phyloP scores from a whole-genome alignment of 2,113 vertebrate genomes.

The Cacatua alba region DNA sequence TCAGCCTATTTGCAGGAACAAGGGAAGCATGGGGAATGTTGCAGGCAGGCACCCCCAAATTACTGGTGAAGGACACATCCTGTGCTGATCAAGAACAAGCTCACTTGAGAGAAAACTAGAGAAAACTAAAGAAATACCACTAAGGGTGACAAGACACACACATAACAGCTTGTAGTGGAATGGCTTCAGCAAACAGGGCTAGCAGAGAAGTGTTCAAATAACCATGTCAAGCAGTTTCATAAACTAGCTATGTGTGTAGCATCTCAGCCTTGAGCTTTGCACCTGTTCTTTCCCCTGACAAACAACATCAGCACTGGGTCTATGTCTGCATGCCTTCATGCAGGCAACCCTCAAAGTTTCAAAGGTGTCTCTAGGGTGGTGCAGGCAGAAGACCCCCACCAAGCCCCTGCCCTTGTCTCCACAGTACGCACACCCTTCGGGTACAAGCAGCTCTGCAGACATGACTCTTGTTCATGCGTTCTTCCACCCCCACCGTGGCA shows the following conservation, averaged over 20 bases:
- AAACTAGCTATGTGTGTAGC: neutral
- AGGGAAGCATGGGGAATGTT: neutral
- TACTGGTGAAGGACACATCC: neutral
- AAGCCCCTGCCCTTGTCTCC: neutral
- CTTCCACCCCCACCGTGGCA: neutral
- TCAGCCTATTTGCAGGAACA: neutral
- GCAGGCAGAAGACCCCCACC: neutral
- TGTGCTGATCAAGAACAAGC: neutral
- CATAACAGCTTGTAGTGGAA: neutral
- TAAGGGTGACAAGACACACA: neutral
- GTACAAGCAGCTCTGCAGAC: neutral
- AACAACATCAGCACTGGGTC: neutral
- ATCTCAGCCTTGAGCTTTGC: neutral
- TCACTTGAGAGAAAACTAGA: neutral
- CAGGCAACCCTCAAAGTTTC: neutral
- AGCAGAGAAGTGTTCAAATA: neutral
- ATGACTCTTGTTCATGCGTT: fast-evolving
- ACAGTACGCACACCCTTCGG: fast-evolving
- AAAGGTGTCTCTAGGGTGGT: neutral
- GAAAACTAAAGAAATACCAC: neutral
- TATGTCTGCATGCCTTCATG: neutral
- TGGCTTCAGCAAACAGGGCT: neutral
- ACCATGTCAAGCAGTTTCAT: neutral
- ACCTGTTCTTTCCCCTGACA: neutral
- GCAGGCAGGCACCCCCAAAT: neutral